Base-by-base conservation (phyloP, 2,888 invertebrate genomes). In the Gari tellinella region DNA sequence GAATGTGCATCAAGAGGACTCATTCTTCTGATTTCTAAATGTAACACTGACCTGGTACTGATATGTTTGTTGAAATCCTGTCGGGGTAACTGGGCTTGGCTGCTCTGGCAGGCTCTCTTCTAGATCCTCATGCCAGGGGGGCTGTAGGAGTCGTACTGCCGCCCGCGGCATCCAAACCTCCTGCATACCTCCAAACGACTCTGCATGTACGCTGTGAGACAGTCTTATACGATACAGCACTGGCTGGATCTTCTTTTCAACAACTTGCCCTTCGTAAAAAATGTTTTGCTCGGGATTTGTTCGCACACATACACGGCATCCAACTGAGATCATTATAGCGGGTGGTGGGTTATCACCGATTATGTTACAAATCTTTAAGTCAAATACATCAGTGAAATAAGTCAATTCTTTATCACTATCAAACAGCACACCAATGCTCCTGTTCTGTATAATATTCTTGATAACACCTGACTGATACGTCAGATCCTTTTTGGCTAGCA, bases 61-160 rank as follows among this genome's bases (percentile, higher is more conserved):
- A 64, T 68, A 68, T 60, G 77, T 60, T 40, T 57, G 67, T 46
- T 67, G 64, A 23, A 68, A 41, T 31, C 52, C 31, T 19, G 68
- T 70, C 0, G 79, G 75, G 2, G 77, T 79, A 41, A 63, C 58
- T n/a, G 81, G 79, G 14, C 72, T 75, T 3, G 62, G 76, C 45
- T 77, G 67, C 37, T 83, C 81, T 1, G 70, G 67, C 17, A 72
- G 51, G 7, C 62, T 72, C 14, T 90, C 91, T 57, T 90, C 96
- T 69, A 99, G 92, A 92, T 99, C 99, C 88, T 99, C 99, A 93
- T 96, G 96, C 99, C 99, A 99, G 0, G 99, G 99, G 17, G 98
- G 97, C 89, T 96, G 95, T 81, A 98, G 93, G 26, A 99, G 94
- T 25, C 99, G 94, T 70, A 99, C 93, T 91, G 98, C 97, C 4